Percentiles rank a stretch among this genome's conserved stretches.
Conservation (phyloP, 2,113 vertebrate species). For the Apeltes quadracus region DNA sequence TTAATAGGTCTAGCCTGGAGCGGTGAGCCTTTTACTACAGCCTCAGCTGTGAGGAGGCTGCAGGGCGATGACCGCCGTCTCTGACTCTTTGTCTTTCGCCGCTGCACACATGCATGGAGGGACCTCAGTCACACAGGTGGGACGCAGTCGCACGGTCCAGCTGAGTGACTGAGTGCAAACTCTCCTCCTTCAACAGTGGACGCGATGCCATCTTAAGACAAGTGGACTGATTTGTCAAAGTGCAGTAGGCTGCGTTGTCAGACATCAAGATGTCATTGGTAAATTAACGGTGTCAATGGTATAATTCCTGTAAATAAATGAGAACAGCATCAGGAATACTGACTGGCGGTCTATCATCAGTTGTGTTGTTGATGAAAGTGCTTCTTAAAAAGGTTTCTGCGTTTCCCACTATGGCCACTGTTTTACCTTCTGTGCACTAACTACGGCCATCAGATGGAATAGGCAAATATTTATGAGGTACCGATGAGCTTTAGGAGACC, state of each 20-base stretch:
- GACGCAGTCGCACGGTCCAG: conserved; percentile 49
- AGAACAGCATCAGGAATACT: conserved; percentile 5
- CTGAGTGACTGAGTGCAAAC: conserved; percentile 59
- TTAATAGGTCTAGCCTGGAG: conserved; percentile 75
- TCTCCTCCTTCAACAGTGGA: conserved; percentile 41
- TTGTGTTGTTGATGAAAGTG: conserved; percentile 32
- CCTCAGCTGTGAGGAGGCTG: conserved; percentile 61
- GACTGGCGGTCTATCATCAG: conserved; percentile 18
- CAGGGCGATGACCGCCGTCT: conserved; percentile 61
- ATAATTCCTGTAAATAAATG: conserved; percentile 32
- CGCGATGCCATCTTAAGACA: conserved; percentile 13
- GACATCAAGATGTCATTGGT: conserved; percentile 7
- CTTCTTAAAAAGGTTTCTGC: conserved; percentile 9
- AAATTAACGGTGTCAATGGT: conserved; percentile 35
- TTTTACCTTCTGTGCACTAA: conserved; percentile 18
- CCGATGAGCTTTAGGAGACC: not conserved
- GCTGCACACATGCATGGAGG: conserved; percentile 50
- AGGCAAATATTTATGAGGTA: not conserved
- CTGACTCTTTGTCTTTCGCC: conserved; percentile 59
- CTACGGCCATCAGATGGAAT: not conserved
- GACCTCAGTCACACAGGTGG: conserved; percentile 67
- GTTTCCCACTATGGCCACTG: not conserved
- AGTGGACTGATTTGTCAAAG: conserved; percentile 11
- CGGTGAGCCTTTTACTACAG: conserved; percentile 65
- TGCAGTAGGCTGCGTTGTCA: conserved; percentile 34